Evolutionary conservation across 2,888 invertebrate species (phyloP).

Genomic region (Dryobota labecula): DNA sequence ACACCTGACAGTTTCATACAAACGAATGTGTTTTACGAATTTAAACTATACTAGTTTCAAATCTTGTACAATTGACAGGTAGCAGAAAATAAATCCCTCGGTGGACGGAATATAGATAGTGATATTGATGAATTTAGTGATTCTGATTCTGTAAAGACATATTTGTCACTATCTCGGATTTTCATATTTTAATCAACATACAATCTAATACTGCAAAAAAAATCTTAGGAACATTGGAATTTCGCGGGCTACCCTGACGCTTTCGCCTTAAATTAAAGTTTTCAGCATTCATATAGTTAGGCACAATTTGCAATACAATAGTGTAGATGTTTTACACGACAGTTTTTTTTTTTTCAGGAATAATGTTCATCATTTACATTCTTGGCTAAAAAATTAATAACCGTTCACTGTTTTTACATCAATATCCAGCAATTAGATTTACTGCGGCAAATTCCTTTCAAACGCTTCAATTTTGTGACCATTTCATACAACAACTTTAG

Average conservation of each 20-base stretch:
- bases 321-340: background rate
- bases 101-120: no score
- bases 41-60: no score
- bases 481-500: background rate
- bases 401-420: background rate
- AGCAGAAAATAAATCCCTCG: no score
- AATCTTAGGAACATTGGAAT: background rate
- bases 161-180: no score
- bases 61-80: no score
- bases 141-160: background rate
- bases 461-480: constrained; percentile 11
- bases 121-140: background rate
- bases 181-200: no score
- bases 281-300: background rate
- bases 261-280: background rate
- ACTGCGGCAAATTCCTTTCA: background rate
- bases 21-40: no score
- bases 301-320: background rate
- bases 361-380: constrained; percentile 9
- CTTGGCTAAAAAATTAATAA: constrained; percentile 20
- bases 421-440: background rate
- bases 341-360: background rate
- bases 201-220: background rate
- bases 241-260: background rate
- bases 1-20: no score